Conservation (phyloP, 2,113 vertebrate genomes). For the Chionomys nivalis region DNA sequence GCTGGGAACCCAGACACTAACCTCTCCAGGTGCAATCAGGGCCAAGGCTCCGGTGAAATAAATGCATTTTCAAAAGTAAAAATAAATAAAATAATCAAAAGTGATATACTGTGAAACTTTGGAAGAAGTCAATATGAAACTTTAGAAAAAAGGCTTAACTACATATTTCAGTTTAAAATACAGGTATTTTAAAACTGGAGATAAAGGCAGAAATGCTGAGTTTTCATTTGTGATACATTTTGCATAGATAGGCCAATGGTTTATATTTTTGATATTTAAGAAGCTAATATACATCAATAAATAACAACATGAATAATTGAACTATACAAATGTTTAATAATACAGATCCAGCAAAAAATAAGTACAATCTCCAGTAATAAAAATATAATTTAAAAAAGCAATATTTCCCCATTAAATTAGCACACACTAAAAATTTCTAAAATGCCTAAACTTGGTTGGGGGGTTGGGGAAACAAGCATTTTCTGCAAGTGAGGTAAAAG, state of each 20-base stretch:
- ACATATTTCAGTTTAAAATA: not conserved
- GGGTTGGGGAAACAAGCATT: not conserved
- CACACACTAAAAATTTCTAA: slow-evolving; percentile 34
- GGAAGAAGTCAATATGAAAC: slow-evolving; percentile 4
- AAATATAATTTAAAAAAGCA: slow-evolving; percentile 52
- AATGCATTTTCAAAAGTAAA: not conserved
- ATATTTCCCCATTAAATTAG: slow-evolving; percentile 46
- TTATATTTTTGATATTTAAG: slow-evolving; percentile 51
- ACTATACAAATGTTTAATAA: slow-evolving; percentile 62
- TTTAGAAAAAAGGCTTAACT: slow-evolving; percentile 10
- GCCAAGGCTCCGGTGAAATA: not conserved
- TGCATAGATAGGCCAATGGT: not conserved
- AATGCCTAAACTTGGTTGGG: not conserved
- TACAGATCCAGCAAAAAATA: slow-evolving; percentile 54
- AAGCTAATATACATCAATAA: slow-evolving; percentile 45
- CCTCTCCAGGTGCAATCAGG: too few relatives aligned
- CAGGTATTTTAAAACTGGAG: slow-evolving; percentile 56
- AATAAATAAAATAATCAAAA: not conserved
- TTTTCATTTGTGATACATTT: slow-evolving; percentile 51
- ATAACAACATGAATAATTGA: slow-evolving; percentile 53
- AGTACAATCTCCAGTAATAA: slow-evolving; percentile 1
- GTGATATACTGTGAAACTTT: not conserved
- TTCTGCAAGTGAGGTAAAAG: not conserved
- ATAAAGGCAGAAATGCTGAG: slow-evolving; percentile 34
- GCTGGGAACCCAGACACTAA: too few relatives aligned